phyloP scores from a whole-genome alignment of 2,113 vertebrate species.

The Periophthalmus modestus region DNA sequence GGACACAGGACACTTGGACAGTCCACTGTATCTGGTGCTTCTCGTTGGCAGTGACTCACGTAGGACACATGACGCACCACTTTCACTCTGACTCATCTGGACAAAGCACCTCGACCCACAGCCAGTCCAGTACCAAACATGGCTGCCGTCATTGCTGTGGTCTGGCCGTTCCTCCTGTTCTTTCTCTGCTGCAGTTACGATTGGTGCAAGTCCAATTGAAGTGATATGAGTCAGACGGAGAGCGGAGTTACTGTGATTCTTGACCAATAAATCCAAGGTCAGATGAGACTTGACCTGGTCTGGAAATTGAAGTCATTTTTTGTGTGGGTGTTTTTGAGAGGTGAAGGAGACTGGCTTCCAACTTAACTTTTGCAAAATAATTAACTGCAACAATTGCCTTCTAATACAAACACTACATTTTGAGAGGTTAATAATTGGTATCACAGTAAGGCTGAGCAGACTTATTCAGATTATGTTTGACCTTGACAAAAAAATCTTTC shows the following conservation, averaged over 20 bases:
- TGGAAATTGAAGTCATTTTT: background rate
- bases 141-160: slow-evolving; percentile 8
- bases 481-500: no score
- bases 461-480: background rate
- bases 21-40: slow-evolving; percentile 45
- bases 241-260: background rate
- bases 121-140: slow-evolving; percentile 38
- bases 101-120: slow-evolving; percentile 54
- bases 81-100: slow-evolving; percentile 74
- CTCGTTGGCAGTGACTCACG: slow-evolving; percentile 69
- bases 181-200: background rate
- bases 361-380: background rate
- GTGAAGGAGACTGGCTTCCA: background rate
- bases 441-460: background rate
- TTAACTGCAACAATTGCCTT: background rate
- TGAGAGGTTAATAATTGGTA: background rate
- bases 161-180: slow-evolving; percentile 2
- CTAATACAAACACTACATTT: background rate
- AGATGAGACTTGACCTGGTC: background rate
- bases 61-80: slow-evolving; percentile 69
- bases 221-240: slow-evolving; percentile 2
- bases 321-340: background rate
- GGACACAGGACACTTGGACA: slow-evolving; percentile 31
- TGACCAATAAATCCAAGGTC: background rate
- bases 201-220: background rate